These are phyloP conservation scores for Sisor rabdophorus DNA, from an alignment of 2,113 vertebrate genomes.

Conservation along the genomic window DNA sequence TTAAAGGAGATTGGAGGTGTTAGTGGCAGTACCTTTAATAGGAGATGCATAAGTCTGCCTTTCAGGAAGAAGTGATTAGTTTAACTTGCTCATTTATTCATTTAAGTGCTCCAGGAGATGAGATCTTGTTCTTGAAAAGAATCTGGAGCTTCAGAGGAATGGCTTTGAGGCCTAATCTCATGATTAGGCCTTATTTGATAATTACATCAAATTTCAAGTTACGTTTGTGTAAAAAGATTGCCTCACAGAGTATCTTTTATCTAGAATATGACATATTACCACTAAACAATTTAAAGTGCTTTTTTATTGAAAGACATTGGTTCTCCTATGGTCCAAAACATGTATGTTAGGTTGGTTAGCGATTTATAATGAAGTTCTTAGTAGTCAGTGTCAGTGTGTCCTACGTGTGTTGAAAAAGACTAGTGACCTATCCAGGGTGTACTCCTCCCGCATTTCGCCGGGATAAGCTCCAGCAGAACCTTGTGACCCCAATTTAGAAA, in stretches of 20 bases:
- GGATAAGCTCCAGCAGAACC: too few species aligned
- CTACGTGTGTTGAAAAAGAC: too few species aligned
- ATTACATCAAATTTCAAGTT: conserved; percentile 34
- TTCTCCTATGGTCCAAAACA: too few species aligned
- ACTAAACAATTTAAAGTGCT: background rate
- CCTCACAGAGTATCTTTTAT: background rate
- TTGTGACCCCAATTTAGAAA: too few species aligned
- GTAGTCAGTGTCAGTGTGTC: too few species aligned
- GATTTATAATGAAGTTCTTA: too few species aligned
- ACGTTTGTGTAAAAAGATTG: background rate
- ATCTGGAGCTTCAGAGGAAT: conserved; percentile 34
- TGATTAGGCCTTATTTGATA: conserved; percentile 36
- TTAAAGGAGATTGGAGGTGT: conserved; percentile 10
- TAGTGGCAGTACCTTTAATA: conserved; percentile 17
- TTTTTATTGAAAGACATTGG: too few species aligned
- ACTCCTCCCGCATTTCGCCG: too few species aligned
- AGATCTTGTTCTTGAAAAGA: conserved; percentile 17
- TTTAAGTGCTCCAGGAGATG: conserved; percentile 14
- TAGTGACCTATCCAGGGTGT: too few species aligned
- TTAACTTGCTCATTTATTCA: conserved; percentile 34
- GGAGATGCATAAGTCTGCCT: conserved; percentile 34
- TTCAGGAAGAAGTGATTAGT: conserved; percentile 37
- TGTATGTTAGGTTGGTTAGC: too few species aligned
- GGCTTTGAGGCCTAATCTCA: conserved; percentile 34
- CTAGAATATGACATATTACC: background rate